Evolutionary conservation across 2,797 vertebrate genomes (phyloP).

Genomic region (Rhabdomys pumilio): DNA sequence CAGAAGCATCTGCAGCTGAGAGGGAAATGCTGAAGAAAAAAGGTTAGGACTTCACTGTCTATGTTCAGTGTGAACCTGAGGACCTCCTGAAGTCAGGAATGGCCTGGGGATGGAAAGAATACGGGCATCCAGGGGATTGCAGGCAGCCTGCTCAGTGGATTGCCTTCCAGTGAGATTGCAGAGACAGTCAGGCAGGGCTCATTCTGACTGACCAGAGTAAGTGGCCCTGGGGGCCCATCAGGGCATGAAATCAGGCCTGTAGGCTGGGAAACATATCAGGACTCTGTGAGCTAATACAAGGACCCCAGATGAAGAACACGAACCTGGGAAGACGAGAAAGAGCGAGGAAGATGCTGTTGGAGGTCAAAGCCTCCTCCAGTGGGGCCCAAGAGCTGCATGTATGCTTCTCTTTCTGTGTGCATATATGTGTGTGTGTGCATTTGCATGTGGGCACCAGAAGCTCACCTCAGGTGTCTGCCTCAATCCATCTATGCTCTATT

Average conservation of each 20-base stretch:
- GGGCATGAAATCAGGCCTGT: not conserved
- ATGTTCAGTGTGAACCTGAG: conserved; percentile 13
- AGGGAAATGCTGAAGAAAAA: not conserved
- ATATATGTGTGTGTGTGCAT: not conserved
- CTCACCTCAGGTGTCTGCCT: not conserved
- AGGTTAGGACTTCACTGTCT: not conserved
- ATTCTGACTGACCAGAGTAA: not conserved
- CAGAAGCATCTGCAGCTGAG: not conserved
- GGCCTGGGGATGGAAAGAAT: not conserved
- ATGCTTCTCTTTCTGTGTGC: not conserved
- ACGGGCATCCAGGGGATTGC: not conserved
- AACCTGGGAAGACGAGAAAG: not conserved
- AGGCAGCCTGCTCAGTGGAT: not conserved
- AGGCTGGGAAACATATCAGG: not conserved
- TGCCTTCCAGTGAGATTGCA: conserved; percentile 18
- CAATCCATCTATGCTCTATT: not conserved
- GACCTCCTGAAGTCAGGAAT: not conserved
- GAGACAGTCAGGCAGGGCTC: not conserved
- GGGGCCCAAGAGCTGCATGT: not conserved
- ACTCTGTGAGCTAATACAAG: not conserved
- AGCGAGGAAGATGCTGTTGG: not conserved
- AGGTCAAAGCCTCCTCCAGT: too few relatives aligned
- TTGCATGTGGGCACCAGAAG: not conserved
- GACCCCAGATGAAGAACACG: not conserved
- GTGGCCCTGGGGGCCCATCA: not conserved